phyloP scores from a whole-genome alignment of 35 echinoderm and acorn worm genomes.

The Stichopus chloronotus region DNA sequence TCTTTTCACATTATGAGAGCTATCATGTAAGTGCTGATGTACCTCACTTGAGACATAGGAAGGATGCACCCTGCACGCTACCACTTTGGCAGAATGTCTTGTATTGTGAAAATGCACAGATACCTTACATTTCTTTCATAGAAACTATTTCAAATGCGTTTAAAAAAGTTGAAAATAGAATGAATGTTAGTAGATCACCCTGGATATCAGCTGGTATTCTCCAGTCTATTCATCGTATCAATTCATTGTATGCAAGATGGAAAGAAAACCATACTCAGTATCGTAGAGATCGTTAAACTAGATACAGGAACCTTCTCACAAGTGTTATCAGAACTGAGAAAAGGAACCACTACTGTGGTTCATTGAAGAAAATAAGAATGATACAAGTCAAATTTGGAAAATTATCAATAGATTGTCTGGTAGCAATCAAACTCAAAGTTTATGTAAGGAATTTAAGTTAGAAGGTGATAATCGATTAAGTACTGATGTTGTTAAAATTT shows the following conservation, averaged over 20 bases:
- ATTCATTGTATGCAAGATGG: neutral
- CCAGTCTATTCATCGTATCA: neutral
- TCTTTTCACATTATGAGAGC: no score
- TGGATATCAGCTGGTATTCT: neutral
- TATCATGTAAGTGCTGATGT: no score
- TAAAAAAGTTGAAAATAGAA: neutral
- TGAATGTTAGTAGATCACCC: neutral
- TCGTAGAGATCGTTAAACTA: neutral
- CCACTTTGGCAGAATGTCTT: no score
- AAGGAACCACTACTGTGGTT: neutral
- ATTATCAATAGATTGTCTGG: neutral
- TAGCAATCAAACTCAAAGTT: neutral
- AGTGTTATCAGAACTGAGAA: neutral
- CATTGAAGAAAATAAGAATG: neutral
- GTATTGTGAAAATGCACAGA: neutral
- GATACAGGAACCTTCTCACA: neutral
- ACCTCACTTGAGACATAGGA: no score
- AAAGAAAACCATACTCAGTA: neutral
- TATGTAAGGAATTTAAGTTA: no score
- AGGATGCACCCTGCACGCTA: no score
- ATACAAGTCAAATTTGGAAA: conserved; percentile 11
- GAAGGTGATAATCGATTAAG: no score
- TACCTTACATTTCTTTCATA: neutral
- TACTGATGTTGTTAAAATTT: no score
- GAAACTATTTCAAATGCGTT: neutral